Conservation (phyloP, 2,888 invertebrate species). For the Ochropleura plecta region DNA sequence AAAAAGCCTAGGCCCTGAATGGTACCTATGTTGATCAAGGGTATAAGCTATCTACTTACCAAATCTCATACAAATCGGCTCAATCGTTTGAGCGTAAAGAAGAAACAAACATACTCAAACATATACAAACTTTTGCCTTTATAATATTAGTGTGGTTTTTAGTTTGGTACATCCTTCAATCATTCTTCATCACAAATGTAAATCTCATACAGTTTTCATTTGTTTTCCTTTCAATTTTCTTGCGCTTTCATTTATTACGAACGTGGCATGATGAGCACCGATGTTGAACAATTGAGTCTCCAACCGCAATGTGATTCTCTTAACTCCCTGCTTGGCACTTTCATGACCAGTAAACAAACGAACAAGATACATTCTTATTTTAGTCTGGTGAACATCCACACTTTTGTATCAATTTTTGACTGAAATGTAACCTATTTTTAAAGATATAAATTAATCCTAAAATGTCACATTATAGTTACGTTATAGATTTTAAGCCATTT, state of each 20-base stretch:
- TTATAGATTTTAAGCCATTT: too few relatives aligned
- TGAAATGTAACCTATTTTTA: background rate
- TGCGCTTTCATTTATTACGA: background rate
- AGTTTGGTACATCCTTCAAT: too few relatives aligned
- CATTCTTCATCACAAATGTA: background rate
- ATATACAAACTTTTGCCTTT: too few relatives aligned
- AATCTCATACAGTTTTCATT: background rate
- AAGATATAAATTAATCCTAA: too few relatives aligned
- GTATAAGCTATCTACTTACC: too few relatives aligned
- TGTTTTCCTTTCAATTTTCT: background rate
- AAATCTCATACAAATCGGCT: too few relatives aligned
- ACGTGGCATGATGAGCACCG: background rate
- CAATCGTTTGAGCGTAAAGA: too few relatives aligned
- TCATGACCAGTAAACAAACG: constrained; percentile 22
- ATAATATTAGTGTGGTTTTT: too few relatives aligned
- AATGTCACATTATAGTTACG: too few relatives aligned
- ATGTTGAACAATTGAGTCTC: constrained; percentile 14
- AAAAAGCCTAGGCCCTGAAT: too few relatives aligned
- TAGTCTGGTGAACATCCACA: background rate
- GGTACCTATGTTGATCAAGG: too few relatives aligned
- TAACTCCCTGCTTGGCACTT: constrained; percentile 22
- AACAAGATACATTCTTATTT: constrained; percentile 11
- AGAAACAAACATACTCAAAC: too few relatives aligned
- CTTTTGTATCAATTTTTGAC: background rate
- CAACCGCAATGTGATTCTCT: constrained; percentile 1